Base-by-base conservation (phyloP, 2,797 vertebrate genomes). In the Sebastes cheni region DNA sequence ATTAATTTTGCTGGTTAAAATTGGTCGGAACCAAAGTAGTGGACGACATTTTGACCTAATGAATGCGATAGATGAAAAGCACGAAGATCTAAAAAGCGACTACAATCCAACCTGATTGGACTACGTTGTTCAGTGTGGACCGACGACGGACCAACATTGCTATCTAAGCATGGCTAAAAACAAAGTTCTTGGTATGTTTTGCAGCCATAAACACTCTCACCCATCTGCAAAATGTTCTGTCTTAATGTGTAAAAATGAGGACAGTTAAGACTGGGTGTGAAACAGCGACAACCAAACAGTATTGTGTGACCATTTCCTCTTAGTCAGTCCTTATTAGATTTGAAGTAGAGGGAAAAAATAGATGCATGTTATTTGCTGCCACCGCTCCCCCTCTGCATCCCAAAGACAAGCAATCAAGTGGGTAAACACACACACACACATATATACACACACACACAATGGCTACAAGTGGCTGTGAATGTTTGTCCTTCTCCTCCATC, bases 361-460 rank as follows among this genome's bases (percentile, higher is more conserved):
- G 56, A 82, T 29, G 62, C 32, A 68, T 71, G 32, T 71, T 71
- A 23, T 80, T 72, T 61, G 70, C 72, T 27, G 50, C 71, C 32
- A 29, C 16, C 1, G 10, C 46, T 8, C 9, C n/a, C 27, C n/a
- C 56, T 72, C 74, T 23, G 62, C 67, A 81, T 84, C 87, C 84
- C 55, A 79, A 81, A 89, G 77, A 86, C 79, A 80, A 87, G 75
- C 86, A 84, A 91, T 90, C 87, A 88, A 84, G 79, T 71, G 83
- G 62, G 83, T 87, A 90, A 90, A 92, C 89, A 90, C 50, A 72
- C 4, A 92, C 89, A 72, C 4, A 77, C 46, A 76, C 52, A 74
- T 29, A 74, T 29, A 74, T 6, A 86, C 20, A 75, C 64, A 77
- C 60, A 70, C 2, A 77, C 71, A 82, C 56, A 75, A 22, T 2